phyloP scores from a whole-genome alignment of 1,140 invertebrate species.

The Limonius californicus region DNA sequence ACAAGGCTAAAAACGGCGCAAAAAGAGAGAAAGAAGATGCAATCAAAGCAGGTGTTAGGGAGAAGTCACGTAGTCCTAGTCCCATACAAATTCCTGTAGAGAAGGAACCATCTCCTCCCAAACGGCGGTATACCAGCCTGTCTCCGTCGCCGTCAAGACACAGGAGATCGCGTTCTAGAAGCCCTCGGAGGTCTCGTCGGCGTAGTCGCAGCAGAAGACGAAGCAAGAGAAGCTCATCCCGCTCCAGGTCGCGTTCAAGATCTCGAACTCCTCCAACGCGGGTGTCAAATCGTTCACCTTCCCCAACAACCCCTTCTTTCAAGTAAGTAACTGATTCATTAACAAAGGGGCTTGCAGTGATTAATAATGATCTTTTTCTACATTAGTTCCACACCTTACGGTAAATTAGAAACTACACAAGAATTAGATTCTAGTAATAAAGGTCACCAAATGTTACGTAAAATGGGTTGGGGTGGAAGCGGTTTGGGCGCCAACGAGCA shows the following conservation, averaged over 20 bases:
- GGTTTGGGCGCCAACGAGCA: conserved; percentile 90
- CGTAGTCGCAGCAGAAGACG: conserved; percentile 24
- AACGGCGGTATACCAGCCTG: conserved; percentile 68
- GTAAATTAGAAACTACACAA: conserved; percentile 27
- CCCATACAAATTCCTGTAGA: conserved; percentile 62
- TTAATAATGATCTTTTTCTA: no score
- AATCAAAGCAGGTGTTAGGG: conserved; percentile 63
- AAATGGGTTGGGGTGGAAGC: conserved; percentile 89
- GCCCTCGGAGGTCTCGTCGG: neutral
- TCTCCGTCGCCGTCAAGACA: conserved; percentile 40
- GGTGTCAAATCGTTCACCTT: conserved; percentile 45
- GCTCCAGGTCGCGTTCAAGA: conserved; percentile 47
- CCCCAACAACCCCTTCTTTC: conserved; percentile 49
- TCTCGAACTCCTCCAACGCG: conserved; percentile 41
- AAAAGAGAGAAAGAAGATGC: conserved; percentile 86
- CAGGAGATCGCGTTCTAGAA: conserved; percentile 17
- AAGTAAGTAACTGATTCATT: conserved; percentile 15
- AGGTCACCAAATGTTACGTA: conserved; percentile 90
- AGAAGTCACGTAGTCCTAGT: conserved; percentile 69
- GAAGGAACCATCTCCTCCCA: conserved; percentile 69
- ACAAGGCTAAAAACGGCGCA: conserved; percentile 90
- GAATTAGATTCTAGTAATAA: conserved; percentile 85
- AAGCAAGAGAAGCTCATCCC: conserved; percentile 40
- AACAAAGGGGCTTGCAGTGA: no score
- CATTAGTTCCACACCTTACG: neutral